A percentile compares a stretch with the other conserved stretches of the same genome.
phyloP scores from a whole-genome alignment of 2,888 invertebrate genomes.

The Pharmacophagus antenor region DNA sequence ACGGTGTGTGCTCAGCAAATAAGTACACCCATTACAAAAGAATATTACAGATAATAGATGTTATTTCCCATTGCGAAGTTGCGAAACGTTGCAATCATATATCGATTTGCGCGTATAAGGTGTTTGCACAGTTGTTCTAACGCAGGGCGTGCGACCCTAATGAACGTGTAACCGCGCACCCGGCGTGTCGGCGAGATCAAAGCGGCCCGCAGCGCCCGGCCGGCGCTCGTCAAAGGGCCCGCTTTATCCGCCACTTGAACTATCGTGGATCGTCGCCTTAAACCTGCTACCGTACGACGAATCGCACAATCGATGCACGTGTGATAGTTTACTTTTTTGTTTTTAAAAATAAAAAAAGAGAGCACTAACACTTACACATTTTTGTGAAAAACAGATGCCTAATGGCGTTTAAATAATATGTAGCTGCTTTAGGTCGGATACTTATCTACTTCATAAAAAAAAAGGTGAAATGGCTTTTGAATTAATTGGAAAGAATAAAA shows the following conservation, averaged over 20 bases:
- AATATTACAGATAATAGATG: neutral
- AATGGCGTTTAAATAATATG: neutral
- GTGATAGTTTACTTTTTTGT: constrained; percentile 9
- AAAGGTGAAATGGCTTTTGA: neutral
- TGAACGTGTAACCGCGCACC: constrained; percentile 64
- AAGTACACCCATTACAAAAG: neutral
- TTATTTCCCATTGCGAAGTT: constrained; percentile 12
- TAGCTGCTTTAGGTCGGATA: no score
- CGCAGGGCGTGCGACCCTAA: constrained; percentile 48
- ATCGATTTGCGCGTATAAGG: constrained; percentile 9
- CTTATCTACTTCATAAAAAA: neutral
- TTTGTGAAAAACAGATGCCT: neutral
- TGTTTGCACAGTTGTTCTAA: constrained; percentile 19
- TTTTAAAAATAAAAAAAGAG: no score
- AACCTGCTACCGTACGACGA: constrained; percentile 63
- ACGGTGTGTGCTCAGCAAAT: neutral
- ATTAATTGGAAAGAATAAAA: neutral
- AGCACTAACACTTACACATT: neutral
- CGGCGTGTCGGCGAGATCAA: constrained; percentile 69
- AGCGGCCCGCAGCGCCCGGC: constrained; percentile 43
- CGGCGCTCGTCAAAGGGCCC: constrained; percentile 61
- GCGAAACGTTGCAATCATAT: constrained; percentile 6
- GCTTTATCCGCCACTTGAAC: constrained; percentile 66
- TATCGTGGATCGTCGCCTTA: constrained; percentile 58
- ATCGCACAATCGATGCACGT: constrained; percentile 38